Percentiles rank a stretch among this genome's conserved stretches.
These are phyloP conservation scores for Acestrorhynchus altus DNA, from an alignment of 2,797 vertebrate genomes.

Conservation along the genomic window DNA sequence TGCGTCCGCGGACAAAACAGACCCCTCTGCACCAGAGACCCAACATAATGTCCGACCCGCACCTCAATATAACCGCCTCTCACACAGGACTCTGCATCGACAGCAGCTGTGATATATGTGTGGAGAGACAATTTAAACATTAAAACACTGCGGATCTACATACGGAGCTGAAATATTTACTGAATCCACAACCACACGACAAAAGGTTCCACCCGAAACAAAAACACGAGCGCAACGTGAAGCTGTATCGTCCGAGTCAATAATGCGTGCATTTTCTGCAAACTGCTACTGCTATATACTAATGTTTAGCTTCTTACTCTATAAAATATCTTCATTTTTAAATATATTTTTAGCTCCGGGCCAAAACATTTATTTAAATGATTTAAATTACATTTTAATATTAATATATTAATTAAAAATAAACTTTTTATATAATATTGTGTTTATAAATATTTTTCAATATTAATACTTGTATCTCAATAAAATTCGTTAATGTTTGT, in stretches of 20 bases:
- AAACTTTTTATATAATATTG: too few species aligned
- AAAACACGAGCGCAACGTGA: conserved; percentile 1
- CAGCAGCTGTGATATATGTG: too few species aligned
- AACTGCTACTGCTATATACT: not conserved
- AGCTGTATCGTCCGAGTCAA: not conserved
- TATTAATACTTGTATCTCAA: too few species aligned
- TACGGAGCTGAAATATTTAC: not conserved
- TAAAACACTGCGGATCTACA: not conserved
- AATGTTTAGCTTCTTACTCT: not conserved
- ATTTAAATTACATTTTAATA: too few species aligned
- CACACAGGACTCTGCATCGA: too few species aligned
- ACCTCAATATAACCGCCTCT: not conserved
- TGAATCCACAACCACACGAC: not conserved
- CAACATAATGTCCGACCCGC: not conserved
- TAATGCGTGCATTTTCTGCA: conserved; percentile 18
- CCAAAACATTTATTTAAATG: too few species aligned
- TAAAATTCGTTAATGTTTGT: too few species aligned
- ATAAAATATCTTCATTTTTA: too few species aligned
- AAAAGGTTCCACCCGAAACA: conserved; percentile 33
- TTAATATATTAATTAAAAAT: too few species aligned
- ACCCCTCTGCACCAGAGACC: conserved; percentile 4
- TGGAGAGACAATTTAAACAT: too few species aligned
- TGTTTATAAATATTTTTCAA: too few species aligned
- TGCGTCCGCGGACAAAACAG: conserved; percentile 39
- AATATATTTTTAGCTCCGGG: too few species aligned